A percentile compares a stretch with the other conserved stretches of the same genome.
Evolutionary conservation across 2,113 vertebrate genomes (phyloP).

Genomic region (Chionis minor): DNA sequence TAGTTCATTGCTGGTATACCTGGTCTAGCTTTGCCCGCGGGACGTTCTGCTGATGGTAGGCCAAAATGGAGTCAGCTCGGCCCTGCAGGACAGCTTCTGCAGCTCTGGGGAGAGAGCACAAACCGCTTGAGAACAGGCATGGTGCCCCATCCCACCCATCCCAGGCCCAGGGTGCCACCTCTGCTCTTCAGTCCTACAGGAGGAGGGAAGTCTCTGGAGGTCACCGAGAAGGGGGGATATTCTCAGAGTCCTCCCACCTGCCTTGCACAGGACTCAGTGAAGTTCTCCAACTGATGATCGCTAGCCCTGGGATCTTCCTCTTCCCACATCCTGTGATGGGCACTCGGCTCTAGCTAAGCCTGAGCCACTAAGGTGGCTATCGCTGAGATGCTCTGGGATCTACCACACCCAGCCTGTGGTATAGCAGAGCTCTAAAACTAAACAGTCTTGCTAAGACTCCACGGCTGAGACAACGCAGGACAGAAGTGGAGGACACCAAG

Average conservation of each 20-base stretch:
- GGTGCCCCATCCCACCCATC: not conserved
- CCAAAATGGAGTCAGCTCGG: conserved; percentile 89
- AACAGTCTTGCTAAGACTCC: not conserved
- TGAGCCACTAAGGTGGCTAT: not conserved
- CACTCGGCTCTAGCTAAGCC: not conserved
- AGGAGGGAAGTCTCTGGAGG: not conserved
- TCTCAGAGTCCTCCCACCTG: not conserved
- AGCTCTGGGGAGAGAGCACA: conserved; percentile 79
- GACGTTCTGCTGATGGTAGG: conserved; percentile 96
- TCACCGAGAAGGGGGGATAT: not conserved
- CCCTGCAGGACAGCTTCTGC: conserved; percentile 95
- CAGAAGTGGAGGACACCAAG: not conserved
- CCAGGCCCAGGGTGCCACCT: not conserved
- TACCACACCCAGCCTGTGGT: not conserved
- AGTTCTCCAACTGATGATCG: not conserved
- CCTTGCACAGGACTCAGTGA: not conserved
- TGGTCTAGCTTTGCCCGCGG: conserved; percentile 90
- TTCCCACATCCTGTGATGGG: not conserved
- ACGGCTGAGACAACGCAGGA: accelerated
- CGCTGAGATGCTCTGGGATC: not conserved
- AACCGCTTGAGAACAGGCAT: not conserved
- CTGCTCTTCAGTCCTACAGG: accelerated
- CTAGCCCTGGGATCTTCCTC: not conserved
- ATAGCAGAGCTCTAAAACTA: not conserved
- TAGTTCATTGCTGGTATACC: conserved; percentile 65